Conservation (phyloP, 92 coral and sea anemone species). For the Pocillopora meandrina region DNA sequence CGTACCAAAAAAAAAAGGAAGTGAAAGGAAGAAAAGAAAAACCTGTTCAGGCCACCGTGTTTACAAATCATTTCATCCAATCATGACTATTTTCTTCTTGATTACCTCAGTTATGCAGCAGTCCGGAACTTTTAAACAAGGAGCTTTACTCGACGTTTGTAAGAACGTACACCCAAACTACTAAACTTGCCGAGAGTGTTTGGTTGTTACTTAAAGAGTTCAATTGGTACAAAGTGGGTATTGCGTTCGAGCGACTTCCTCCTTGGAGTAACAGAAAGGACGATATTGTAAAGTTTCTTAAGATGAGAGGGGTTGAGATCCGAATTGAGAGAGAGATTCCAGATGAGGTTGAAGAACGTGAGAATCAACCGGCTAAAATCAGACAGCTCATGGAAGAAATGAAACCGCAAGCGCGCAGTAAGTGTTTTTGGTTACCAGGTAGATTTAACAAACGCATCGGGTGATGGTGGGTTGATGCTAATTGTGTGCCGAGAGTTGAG, state of each 20-base stretch:
- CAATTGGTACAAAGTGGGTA: constrained; percentile 72
- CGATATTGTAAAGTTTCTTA: constrained; percentile 2
- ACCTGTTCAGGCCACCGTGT: too few relatives aligned
- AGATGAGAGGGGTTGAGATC: neutral
- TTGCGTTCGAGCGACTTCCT: constrained; percentile 48
- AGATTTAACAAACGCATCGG: too few relatives aligned
- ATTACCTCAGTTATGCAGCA: constrained; percentile 71
- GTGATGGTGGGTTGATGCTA: too few relatives aligned
- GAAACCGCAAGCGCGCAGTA: constrained; percentile 27
- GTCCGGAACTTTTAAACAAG: constrained; percentile 73
- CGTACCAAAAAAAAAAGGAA: too few relatives aligned
- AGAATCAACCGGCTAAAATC: neutral
- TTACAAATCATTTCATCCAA: neutral
- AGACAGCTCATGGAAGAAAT: neutral
- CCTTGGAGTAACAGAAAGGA: constrained; percentile 47
- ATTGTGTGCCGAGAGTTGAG: too few relatives aligned
- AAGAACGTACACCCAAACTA: constrained; percentile 67
- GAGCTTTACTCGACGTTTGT: constrained; percentile 74
- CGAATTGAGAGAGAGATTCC: constrained; percentile 26
- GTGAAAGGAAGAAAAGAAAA: too few relatives aligned
- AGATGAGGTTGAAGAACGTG: neutral
- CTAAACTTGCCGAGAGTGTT: constrained; percentile 62
- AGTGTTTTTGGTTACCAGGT: neutral
- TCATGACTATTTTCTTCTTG: neutral
- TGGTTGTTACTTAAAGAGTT: constrained; percentile 53